A percentile compares a stretch with the other conserved stretches of the same genome.
These are phyloP conservation scores for Lepus oiostolus DNA, from an alignment of 2,797 vertebrate species.

Conservation along the genomic window DNA sequence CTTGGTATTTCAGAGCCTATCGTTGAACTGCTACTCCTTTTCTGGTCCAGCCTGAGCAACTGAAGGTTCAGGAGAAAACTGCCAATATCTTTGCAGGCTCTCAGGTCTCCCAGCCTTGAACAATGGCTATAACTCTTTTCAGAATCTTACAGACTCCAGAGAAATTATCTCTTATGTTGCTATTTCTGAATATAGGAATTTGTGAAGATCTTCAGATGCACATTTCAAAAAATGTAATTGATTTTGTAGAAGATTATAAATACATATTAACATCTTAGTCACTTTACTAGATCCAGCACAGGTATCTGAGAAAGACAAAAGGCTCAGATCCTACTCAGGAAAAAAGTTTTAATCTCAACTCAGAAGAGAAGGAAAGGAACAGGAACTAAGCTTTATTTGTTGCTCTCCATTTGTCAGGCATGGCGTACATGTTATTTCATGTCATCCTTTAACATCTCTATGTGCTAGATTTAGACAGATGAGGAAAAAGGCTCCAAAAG, in stretches of 20 bases:
- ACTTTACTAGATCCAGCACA: slow-evolving; percentile 1
- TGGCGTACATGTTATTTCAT: background rate
- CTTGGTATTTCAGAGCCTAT: slow-evolving; percentile 39
- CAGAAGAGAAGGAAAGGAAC: background rate
- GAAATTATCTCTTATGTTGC: background rate
- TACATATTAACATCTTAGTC: slow-evolving; percentile 6
- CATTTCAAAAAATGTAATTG: slow-evolving; percentile 30
- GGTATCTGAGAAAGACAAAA: background rate
- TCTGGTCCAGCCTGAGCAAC: background rate
- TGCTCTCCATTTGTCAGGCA: background rate
- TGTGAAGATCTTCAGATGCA: slow-evolving; percentile 38
- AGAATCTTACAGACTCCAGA: background rate
- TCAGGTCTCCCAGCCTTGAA: slow-evolving; percentile 12
- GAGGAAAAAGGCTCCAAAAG: slow-evolving; percentile 46
- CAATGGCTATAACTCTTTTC: background rate
- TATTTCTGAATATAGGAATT: slow-evolving; percentile 23
- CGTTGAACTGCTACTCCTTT: background rate
- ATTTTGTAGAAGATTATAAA: slow-evolving; percentile 18
- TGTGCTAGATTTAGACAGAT: background rate
- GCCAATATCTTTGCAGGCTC: background rate
- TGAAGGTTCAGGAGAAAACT: slow-evolving; percentile 42
- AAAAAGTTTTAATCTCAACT: background rate
- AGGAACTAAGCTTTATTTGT: background rate
- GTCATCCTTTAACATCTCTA: background rate
- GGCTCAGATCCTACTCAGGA: background rate